Base-by-base conservation (phyloP, 1,140 invertebrate species). In the Hirudo medicinalis region DNA sequence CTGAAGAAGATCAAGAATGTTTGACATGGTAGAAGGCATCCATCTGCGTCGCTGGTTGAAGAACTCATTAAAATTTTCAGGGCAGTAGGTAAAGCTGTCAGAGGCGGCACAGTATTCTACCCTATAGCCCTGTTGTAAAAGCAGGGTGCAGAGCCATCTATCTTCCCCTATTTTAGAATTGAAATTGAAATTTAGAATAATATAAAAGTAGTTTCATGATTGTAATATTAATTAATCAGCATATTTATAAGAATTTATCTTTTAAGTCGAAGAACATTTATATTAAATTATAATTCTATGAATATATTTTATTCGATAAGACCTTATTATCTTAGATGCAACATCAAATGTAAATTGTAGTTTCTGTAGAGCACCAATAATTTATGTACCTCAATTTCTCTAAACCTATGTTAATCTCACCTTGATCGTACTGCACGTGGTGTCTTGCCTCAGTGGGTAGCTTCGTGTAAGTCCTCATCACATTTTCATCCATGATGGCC, bases 11-110 rank as follows among this genome's bases (percentile, higher is more conserved):
- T 87, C 86, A 63, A 87, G 77, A 54, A 87, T 85, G 76, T 86
- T 86, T 53, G 87, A 86, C 79, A 87, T 84, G 11, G 87, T 87
- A 5, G 85, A 86, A 6, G 86, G 86, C 70, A 86, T 84, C 86
- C 86, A 87, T 32, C 86, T 77, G 54, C 86, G 78, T 17, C 86
- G 76, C 77, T 87, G 86, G 72, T 80, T 79, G 72, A 78, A 80
- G 69, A 80, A 80, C 63, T 80, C 78, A 63, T 76, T 75, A 55
- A 83, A 83, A 15, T 77, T 81, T 80, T 87, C 86, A 0, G 86
- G 86, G 43, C 84, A 85, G 77, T 85, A 86, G 5, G 86, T 87
- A 69, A 83, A 81, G 13, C 86, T 86, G 77, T 88, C 86, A 5
- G 85, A 84, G 3, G 86, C 86, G 0, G 86, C 86, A 73, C 83